Evolutionary conservation across 2,797 vertebrate species (phyloP).

Genomic region (Cheirogaleus major): DNA sequence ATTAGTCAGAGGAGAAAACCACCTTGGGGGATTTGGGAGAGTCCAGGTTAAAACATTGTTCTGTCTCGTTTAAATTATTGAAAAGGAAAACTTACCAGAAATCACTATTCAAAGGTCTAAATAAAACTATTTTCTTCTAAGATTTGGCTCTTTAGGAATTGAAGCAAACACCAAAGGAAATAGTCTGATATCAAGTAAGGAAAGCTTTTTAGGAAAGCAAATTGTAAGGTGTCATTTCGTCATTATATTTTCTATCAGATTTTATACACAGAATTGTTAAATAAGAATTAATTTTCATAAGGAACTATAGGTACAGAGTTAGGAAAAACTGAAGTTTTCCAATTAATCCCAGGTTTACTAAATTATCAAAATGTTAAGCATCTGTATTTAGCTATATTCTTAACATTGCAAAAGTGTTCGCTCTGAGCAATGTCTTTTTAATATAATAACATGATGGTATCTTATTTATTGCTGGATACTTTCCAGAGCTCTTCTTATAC

Average conservation of each 20-base stretch:
- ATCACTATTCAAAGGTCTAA: neutral
- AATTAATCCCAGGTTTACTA: neutral
- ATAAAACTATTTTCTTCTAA: neutral
- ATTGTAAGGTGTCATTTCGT: neutral
- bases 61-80: neutral
- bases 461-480: neutral
- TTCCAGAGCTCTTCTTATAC: neutral
- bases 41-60: neutral
- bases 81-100: constrained; percentile 9
- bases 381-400: neutral
- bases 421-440: neutral
- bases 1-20: neutral
- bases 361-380: neutral
- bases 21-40: neutral
- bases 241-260: neutral
- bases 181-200: neutral
- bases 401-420: neutral
- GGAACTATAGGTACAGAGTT: neutral
- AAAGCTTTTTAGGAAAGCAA: neutral
- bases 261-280: neutral
- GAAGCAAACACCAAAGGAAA: neutral
- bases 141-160: neutral
- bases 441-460: neutral
- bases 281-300: constrained; percentile 12
- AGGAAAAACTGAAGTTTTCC: neutral